These are phyloP conservation scores for Spodoptera littoralis DNA, from an alignment of 2,888 invertebrate genomes.

Conservation along the genomic window DNA sequence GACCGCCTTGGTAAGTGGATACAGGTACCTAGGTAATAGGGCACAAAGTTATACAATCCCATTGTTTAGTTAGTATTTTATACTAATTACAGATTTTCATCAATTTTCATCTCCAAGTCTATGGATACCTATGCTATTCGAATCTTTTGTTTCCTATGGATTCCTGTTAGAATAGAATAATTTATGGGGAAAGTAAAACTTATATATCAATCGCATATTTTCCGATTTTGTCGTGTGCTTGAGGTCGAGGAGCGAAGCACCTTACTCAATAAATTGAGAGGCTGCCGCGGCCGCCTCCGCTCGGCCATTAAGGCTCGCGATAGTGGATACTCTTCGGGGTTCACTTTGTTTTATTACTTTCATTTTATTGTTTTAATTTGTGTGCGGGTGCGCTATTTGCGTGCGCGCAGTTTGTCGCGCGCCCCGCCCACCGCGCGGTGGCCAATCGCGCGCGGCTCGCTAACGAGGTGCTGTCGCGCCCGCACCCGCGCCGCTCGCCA, in stretches of 20 bases:
- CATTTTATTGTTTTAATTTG: slow-evolving; percentile 89
- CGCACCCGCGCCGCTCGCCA: slow-evolving; percentile 68
- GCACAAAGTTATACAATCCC: too few relatives aligned
- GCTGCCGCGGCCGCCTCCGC: slow-evolving; percentile 77
- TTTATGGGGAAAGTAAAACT: too few relatives aligned
- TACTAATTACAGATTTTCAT: too few relatives aligned
- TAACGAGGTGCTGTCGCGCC: slow-evolving; percentile 74
- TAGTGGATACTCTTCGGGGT: slow-evolving; percentile 83
- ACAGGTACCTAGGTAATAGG: too few relatives aligned
- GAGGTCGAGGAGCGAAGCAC: slow-evolving; percentile 62
- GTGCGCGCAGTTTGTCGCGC: slow-evolving; percentile 86
- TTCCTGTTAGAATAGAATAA: too few relatives aligned
- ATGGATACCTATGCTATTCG: too few relatives aligned
- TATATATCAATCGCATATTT: slow-evolving; percentile 37
- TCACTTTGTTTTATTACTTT: slow-evolving; percentile 87
- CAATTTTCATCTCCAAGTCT: too few relatives aligned
- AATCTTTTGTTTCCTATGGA: too few relatives aligned
- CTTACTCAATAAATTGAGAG: slow-evolving; percentile 80
- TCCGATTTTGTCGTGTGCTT: slow-evolving; percentile 62
- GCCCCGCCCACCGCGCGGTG: slow-evolving; percentile 80
- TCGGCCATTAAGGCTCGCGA: slow-evolving; percentile 86
- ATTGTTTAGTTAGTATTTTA: too few relatives aligned
- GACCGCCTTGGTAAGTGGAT: too few relatives aligned
- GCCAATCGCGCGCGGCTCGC: slow-evolving; percentile 78
- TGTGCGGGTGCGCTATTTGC: slow-evolving; percentile 88